These are phyloP conservation scores for Cecidostiba fungosa DNA, from an alignment of 2,888 invertebrate genomes.

Conservation along the genomic window DNA sequence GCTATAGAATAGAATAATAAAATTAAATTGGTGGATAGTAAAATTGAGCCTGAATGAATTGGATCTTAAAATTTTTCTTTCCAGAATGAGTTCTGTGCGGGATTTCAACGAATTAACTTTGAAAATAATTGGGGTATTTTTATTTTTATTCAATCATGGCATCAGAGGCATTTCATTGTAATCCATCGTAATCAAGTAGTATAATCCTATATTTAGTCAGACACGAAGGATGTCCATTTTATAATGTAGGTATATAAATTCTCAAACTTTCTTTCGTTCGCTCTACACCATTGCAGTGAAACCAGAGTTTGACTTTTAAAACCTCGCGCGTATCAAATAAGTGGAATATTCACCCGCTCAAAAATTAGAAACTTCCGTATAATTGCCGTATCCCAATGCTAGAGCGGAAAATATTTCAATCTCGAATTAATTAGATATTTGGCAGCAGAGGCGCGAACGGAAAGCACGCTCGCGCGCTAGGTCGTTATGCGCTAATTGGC, in stretches of 20 bases:
- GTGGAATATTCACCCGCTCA: neutral
- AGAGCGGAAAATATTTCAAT: neutral
- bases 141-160: neutral
- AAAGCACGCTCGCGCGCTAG: neutral
- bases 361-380: neutral
- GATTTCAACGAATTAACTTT: neutral
- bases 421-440: constrained; percentile 36
- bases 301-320: neutral
- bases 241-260: neutral
- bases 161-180: neutral
- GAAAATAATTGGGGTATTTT: neutral
- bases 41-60: neutral
- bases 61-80: neutral
- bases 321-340: neutral
- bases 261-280: neutral
- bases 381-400: neutral
- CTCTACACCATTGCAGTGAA: neutral
- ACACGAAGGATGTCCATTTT: neutral
- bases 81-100: neutral
- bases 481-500: constrained; percentile 52
- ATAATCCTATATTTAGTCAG: neutral
- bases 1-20: neutral
- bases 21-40: neutral
- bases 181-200: neutral
- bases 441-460: neutral